Percentiles rank a stretch among this genome's conserved stretches.
Evolutionary conservation across 1,140 invertebrate genomes (phyloP).

Genomic region (Drosophila aff.): DNA sequence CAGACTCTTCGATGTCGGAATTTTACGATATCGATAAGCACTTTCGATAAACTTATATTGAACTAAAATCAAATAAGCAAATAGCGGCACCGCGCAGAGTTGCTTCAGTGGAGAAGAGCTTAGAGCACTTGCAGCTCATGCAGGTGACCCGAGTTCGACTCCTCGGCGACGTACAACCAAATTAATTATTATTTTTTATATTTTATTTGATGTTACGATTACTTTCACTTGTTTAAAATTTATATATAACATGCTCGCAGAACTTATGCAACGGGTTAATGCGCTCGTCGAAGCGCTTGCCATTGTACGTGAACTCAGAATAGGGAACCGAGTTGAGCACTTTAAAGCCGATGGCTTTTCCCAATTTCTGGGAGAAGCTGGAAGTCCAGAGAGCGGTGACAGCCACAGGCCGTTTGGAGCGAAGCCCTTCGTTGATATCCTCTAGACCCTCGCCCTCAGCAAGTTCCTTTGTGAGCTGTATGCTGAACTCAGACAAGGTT

Average conservation of each 20-base stretch:
- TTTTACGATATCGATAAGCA: no score
- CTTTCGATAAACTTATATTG: no score
- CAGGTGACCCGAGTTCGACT: constrained; percentile 98
- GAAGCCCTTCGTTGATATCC: constrained; percentile 85
- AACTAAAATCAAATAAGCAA: no score
- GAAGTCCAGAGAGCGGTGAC: constrained; percentile 88
- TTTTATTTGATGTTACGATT: background rate
- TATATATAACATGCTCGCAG: constrained; percentile 57
- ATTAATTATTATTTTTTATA: background rate
- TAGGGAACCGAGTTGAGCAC: constrained; percentile 85
- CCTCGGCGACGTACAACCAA: constrained; percentile 88
- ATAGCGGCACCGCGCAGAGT: rapidly evolving
- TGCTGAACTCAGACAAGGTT: constrained; percentile 85
- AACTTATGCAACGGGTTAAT: constrained; percentile 78
- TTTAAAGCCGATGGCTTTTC: constrained; percentile 86
- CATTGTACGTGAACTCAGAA: constrained; percentile 86
- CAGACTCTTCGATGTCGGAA: no score
- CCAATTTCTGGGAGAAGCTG: constrained; percentile 87
- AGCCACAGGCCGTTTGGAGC: constrained; percentile 86
- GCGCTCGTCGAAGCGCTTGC: constrained; percentile 86
- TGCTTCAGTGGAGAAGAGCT: background rate
- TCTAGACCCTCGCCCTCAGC: constrained; percentile 85
- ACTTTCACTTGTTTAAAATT: constrained; percentile 12
- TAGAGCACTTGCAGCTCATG: constrained; percentile 86
- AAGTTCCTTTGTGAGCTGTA: constrained; percentile 86